Evolutionary conservation across 2,113 vertebrate genomes (phyloP).

Genomic region (Scatophagus argus): DNA sequence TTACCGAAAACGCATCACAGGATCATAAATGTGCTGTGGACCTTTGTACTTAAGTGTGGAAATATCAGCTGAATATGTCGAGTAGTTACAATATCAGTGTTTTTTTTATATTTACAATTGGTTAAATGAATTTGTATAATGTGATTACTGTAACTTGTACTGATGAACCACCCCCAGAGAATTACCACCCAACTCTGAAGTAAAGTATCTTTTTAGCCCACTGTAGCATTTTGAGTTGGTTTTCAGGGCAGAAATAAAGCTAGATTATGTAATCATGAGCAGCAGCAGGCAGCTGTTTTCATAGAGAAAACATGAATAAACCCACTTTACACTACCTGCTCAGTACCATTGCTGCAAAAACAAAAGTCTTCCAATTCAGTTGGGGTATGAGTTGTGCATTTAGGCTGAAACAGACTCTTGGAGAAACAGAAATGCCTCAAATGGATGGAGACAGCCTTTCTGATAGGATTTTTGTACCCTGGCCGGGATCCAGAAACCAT

Average conservation of each 20-base stretch:
- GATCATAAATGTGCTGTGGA: neutral
- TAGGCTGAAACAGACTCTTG: too few species aligned
- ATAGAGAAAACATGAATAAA: neutral
- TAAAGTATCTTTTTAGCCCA: neutral
- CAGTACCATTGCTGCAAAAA: too few species aligned
- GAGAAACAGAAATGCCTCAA: too few species aligned
- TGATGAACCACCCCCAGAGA: neutral
- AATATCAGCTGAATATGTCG: slow-evolving; percentile 1
- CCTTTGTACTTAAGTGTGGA: neutral
- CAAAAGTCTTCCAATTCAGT: too few species aligned
- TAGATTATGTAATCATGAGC: neutral
- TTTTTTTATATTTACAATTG: neutral
- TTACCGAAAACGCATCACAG: neutral
- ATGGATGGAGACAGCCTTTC: too few species aligned
- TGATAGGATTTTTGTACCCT: too few species aligned
- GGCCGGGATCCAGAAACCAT: too few species aligned
- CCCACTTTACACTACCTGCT: neutral
- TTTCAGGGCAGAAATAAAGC: neutral
- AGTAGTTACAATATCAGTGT: too few species aligned
- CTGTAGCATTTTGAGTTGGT: neutral
- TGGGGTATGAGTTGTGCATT: too few species aligned
- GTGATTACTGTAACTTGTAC: neutral
- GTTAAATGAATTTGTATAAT: neutral
- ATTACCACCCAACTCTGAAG: neutral
- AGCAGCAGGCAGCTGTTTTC: too few species aligned